phyloP scores from a whole-genome alignment of 2,888 invertebrate genomes.

The Drosophila phalerata region DNA sequence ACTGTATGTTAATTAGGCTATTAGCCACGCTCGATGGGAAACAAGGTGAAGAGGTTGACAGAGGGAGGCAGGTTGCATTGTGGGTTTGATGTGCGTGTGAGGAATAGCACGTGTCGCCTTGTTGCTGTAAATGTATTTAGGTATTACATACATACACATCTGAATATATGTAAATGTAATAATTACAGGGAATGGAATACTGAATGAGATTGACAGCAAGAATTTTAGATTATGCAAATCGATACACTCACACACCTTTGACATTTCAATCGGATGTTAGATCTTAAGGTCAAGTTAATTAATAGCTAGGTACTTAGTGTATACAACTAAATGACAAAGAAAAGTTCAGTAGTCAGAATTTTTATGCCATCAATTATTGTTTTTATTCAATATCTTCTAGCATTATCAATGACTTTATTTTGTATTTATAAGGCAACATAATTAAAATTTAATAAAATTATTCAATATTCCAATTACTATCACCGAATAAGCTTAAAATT shows the following conservation, averaged over 20 bases:
- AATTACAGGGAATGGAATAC: slow-evolving; percentile 25
- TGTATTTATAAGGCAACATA: too few relatives aligned
- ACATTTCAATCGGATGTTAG: background rate
- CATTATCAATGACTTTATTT: too few relatives aligned
- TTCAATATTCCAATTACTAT: background rate
- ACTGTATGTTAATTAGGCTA: slow-evolving; percentile 65
- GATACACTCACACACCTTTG: slow-evolving; percentile 9
- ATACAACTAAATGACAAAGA: background rate
- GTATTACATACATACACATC: background rate
- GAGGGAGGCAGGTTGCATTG: background rate
- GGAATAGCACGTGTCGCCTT: slow-evolving; percentile 31
- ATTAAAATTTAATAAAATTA: background rate
- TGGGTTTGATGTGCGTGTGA: slow-evolving; percentile 14
- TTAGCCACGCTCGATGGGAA: slow-evolving; percentile 30
- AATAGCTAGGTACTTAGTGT: background rate
- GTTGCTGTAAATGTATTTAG: background rate
- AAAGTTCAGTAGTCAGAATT: background rate
- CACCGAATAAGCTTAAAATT: too few relatives aligned
- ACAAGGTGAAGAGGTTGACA: background rate
- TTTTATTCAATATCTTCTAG: too few relatives aligned
- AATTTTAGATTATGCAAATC: slow-evolving; percentile 27
- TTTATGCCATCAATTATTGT: background rate
- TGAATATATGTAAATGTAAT: background rate
- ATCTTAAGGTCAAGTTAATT: background rate
- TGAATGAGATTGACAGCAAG: slow-evolving; percentile 11